A percentile compares a stretch with the other conserved stretches of the same genome.
These are phyloP conservation scores for Nomada fabriciana DNA, from an alignment of 2,888 invertebrate species.

Conservation along the genomic window DNA sequence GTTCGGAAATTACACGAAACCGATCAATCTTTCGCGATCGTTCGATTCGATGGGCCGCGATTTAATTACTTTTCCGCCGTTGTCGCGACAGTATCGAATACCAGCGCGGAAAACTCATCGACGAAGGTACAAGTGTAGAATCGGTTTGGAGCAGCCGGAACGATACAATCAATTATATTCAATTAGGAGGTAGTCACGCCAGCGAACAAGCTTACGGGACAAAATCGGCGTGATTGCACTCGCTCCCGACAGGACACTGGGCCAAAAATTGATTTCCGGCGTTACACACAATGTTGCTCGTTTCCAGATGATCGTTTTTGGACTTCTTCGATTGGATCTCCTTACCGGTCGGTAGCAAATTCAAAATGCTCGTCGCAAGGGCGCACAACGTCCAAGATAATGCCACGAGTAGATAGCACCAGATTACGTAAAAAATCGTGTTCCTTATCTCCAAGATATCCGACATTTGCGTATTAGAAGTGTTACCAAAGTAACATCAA, in stretches of 20 bases:
- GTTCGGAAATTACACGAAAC: slow-evolving; percentile 6
- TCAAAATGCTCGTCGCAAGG: background rate
- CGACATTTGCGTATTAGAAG: slow-evolving; percentile 28
- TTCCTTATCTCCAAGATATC: background rate
- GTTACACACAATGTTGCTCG: slow-evolving; percentile 24
- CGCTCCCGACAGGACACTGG: slow-evolving; percentile 26
- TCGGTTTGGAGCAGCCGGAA: slow-evolving; percentile 4
- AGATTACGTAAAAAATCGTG: slow-evolving; percentile 23
- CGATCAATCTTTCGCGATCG: slow-evolving; percentile 1
- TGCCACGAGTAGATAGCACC: slow-evolving; percentile 15
- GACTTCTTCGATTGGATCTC: background rate
- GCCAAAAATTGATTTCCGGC: slow-evolving; percentile 58
- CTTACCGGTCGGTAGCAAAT: background rate
- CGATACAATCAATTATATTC: slow-evolving; percentile 67
- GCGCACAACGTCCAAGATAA: slow-evolving; percentile 11
- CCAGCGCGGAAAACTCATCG: slow-evolving; percentile 16
- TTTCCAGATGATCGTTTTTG: background rate
- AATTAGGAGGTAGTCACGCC: slow-evolving; percentile 56
- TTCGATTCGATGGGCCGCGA: slow-evolving; percentile 7
- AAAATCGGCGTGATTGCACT: slow-evolving; percentile 61
- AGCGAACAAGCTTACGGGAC: slow-evolving; percentile 52
- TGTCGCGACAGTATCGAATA: slow-evolving; percentile 2
- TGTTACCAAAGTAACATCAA: background rate
- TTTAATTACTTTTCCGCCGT: slow-evolving; percentile 10
- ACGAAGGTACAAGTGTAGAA: too few species aligned